Evolutionary conservation across 2,797 vertebrate species (phyloP).

Genomic region (Sibirionetta formosa): DNA sequence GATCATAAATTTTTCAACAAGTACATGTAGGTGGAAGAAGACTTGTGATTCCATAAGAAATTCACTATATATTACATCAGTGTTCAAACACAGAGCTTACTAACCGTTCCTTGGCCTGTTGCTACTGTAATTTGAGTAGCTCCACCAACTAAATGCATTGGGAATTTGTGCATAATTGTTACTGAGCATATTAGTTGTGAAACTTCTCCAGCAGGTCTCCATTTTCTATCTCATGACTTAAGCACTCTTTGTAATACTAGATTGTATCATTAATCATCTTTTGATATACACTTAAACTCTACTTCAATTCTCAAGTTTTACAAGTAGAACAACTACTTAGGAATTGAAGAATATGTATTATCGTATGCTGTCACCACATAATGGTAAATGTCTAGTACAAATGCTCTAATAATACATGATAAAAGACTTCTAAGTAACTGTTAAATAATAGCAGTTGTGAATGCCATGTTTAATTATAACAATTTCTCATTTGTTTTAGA

Average conservation of each 20-base stretch:
- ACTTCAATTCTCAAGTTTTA: not conserved
- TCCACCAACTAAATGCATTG: not conserved
- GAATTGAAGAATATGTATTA: not conserved
- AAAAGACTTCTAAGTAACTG: not conserved
- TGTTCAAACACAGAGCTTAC: not conserved
- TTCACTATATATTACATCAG: not conserved
- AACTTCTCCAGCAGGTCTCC: not conserved
- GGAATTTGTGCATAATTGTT: not conserved
- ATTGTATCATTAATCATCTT: not conserved
- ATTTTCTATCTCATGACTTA: not conserved
- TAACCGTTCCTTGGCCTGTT: not conserved
- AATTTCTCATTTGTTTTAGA: not conserved
- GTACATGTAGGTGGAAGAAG: not conserved
- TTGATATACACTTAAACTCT: not conserved
- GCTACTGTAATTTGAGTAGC: not conserved
- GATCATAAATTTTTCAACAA: not conserved
- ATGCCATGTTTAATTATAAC: not conserved
- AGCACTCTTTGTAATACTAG: not conserved
- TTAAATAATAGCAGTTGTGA: not conserved
- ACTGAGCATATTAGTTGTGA: not conserved
- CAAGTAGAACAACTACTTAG: not conserved
- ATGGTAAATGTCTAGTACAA: not conserved
- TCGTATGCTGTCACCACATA: rapidly evolving
- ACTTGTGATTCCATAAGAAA: not conserved
- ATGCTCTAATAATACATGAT: not conserved